Base-by-base conservation (phyloP, 2,888 invertebrate genomes). In the Thereva nobilitata region DNA sequence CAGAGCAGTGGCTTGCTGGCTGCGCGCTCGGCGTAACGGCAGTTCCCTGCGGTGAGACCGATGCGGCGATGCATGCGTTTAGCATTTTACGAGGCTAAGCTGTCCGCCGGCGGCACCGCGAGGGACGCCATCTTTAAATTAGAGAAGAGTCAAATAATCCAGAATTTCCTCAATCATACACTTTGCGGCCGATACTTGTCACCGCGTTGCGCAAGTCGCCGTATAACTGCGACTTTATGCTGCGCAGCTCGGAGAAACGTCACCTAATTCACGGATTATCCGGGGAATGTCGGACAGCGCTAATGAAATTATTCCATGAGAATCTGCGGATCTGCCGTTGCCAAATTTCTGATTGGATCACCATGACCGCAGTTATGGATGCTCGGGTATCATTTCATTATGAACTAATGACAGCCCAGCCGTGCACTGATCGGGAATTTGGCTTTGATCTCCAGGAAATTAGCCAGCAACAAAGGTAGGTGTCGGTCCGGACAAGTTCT, bases 231-330 rank as follows among this genome's bases (percentile, higher is more conserved):
- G 37, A 23, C 10, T 64, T 64, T 54, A 53, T 45, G 44, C 40
- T 47, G 37, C 53, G 41, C 55, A 66, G 47, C 66, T 23, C 64
- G 45, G 53, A 66, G 65, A 66, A 68, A 68, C 54, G 66, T 53
- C 64, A 68, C 54, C 64, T 68, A 66, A 65, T 68, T 68, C 66
- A 52, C 49, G 54, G 66, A 66, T 68, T 65, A 65, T 40, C 63
- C 63, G 49, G 44, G 59, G 34, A 50, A 61, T 59, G 49, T 34
- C 47, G 45, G 35, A 35, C 45, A 45, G 5, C 10, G 49, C 50
- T 61, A 50, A 49, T 61, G 61, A 61, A 61, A 61, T 50, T 61
- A 61, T 61, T 50, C 50, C 12, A 7, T 38, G 38, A 7, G 38
- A 50, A 50, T 23, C 40, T 37, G 50, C 12, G 23, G 23, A 23